These are phyloP conservation scores for Aspidiotus rigidus DNA, from an alignment of 2,888 invertebrate genomes.

Conservation along the genomic window DNA sequence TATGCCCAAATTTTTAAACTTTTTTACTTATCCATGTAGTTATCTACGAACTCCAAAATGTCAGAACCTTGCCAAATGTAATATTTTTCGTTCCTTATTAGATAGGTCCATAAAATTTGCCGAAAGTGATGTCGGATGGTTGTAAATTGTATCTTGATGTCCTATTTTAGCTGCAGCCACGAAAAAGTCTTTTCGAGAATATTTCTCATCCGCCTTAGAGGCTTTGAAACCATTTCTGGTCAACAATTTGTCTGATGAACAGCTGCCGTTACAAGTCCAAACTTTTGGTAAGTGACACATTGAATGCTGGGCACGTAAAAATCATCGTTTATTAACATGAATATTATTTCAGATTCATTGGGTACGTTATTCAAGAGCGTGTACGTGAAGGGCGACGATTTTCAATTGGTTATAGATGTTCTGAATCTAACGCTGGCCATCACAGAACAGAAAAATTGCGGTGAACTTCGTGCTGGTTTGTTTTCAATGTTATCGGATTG, in stretches of 20 bases:
- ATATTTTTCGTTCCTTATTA: too few species aligned
- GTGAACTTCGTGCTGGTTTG: constrained; percentile 23
- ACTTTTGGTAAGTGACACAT: constrained; percentile 15
- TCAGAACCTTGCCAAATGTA: too few species aligned
- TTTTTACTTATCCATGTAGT: too few species aligned
- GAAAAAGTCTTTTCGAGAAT: constrained; percentile 20
- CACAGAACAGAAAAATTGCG: constrained; percentile 22
- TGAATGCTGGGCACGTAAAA: background rate
- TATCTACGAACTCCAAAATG: too few species aligned
- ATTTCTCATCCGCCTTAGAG: constrained; percentile 19
- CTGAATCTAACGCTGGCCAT: constrained; percentile 18
- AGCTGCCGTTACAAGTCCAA: constrained; percentile 25
- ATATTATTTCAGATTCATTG: constrained; percentile 10
- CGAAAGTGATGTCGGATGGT: too few species aligned
- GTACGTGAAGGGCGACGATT: constrained; percentile 26
- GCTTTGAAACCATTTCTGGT: constrained; percentile 16
- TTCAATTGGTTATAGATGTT: constrained; percentile 21
- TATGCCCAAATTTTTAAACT: too few species aligned
- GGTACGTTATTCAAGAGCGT: constrained; percentile 25
- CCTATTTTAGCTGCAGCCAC: constrained; percentile 13
- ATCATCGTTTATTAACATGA: background rate
- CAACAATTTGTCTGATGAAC: constrained; percentile 24
- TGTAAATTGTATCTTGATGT: background rate
- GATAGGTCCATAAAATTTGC: too few species aligned
- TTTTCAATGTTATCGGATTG: constrained; percentile 28